Base-by-base conservation (phyloP, 2,797 vertebrate species). In the Mastacembelus armatus region DNA sequence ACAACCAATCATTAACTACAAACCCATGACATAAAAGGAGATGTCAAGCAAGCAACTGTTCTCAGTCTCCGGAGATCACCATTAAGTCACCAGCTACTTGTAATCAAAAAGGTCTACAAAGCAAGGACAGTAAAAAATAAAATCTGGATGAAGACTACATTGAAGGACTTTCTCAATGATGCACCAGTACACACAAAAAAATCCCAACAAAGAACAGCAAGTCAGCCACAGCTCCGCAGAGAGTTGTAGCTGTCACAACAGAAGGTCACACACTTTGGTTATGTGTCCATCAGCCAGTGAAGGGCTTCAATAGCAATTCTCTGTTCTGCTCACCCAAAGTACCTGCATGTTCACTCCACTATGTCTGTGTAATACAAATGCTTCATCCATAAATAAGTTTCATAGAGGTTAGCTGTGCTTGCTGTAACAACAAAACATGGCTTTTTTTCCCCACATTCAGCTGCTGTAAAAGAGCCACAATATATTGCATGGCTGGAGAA, bases 241-340 rank as follows among this genome's bases (percentile, higher is more conserved):
- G 63, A 71, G 50, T 14, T 24, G 57, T 26, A 19, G 40, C 33
- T 40, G 64, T 49, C 33, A 1, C 48, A 66, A 32, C 10, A 51
- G 42, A 66, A 71, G 70, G 64, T 75, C 77, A 54, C 2, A 3
- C 29, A 38, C 48, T 60, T 52, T 49, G 40, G 48, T 66, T 58
- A 51, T 22, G 47, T 56, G 56, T 77, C 45, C 32, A 64, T 70
- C 67, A 62, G 65, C 7, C 24, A 32, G 22, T 43, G 59, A 71
- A 63, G 1, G 5, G 51, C 38, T 43, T 57, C 52, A 8, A 14
- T 7, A 12, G 36, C 21, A 33, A 9, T 35, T 42, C 56, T 72
- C 50, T 45, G 49, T 54, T 58, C 66, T 61, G 44, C 57, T 57
- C 39, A 64, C 32, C 54, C 16, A 21, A 35, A 60, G 35, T 6